These are phyloP conservation scores for Bombus consobrinus DNA, from an alignment of 1,140 invertebrate genomes.

Conservation along the genomic window DNA sequence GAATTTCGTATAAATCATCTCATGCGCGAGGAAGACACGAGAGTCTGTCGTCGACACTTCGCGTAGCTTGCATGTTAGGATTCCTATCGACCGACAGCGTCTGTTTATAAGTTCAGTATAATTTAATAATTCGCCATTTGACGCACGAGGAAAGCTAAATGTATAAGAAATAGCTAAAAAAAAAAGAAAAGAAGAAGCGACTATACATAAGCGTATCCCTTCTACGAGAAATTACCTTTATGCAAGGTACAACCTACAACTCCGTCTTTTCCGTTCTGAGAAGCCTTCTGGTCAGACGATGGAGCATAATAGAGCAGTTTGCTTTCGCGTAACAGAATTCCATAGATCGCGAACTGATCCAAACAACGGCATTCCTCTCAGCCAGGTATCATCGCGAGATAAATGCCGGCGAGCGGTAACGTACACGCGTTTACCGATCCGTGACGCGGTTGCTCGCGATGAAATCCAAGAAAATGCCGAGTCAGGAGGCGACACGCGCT, in stretches of 20 bases:
- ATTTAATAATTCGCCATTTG: too few species aligned
- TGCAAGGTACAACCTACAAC: not conserved
- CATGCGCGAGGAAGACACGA: fast-evolving
- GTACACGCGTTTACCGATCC: conserved; percentile 13
- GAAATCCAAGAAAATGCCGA: not conserved
- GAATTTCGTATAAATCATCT: not conserved
- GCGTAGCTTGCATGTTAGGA: too few species aligned
- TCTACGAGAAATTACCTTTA: too few species aligned
- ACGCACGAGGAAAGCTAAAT: too few species aligned
- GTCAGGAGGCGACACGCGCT: conserved; percentile 10
- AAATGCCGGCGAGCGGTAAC: not conserved
- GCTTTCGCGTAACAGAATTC: conserved; percentile 1
- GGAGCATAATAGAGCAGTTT: not conserved
- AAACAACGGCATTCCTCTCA: not conserved
- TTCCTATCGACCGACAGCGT: not conserved
- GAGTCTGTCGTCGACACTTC: not conserved
- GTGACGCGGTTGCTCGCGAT: conserved; percentile 8
- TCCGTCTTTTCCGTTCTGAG: not conserved
- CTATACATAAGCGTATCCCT: too few species aligned
- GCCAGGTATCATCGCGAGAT: conserved; percentile 13
- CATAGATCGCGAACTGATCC: not conserved
- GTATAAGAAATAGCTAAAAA: not conserved
- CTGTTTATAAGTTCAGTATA: not conserved
- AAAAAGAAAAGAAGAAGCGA: too few species aligned
- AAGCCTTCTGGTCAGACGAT: not conserved